A percentile compares a stretch with the other conserved stretches of the same genome.
phyloP scores from a whole-genome alignment of 2,797 vertebrate species.

The Enteromius viviparus region DNA sequence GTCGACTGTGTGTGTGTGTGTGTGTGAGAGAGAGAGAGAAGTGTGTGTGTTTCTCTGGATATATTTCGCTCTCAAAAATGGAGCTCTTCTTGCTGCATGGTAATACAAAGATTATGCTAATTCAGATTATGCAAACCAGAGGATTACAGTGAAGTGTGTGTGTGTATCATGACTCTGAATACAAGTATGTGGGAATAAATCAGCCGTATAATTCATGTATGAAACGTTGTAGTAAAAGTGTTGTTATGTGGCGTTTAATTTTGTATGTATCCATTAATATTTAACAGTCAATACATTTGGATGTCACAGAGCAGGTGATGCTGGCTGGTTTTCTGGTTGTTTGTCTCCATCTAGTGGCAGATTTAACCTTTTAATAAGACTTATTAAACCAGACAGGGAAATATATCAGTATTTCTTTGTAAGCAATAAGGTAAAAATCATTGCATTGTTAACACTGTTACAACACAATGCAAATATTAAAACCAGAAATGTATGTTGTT shows the following conservation, averaged over 20 bases:
- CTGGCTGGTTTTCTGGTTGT: not conserved
- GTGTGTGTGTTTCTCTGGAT: slow-evolving; percentile 10
- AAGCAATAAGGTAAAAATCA: not conserved
- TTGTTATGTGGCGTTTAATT: not conserved
- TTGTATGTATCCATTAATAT: not conserved
- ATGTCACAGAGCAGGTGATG: not conserved
- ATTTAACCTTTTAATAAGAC: not conserved
- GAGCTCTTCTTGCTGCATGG: slow-evolving; percentile 40
- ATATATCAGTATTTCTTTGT: not conserved
- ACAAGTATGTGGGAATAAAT: slow-evolving; percentile 1
- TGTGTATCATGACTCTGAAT: slow-evolving; percentile 15
- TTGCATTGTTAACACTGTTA: not conserved
- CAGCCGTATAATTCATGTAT: not conserved
- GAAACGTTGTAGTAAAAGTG: not conserved
- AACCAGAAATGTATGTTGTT: not conserved
- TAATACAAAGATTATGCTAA: slow-evolving; percentile 72
- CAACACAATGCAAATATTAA: not conserved
- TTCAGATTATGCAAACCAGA: slow-evolving; percentile 76
- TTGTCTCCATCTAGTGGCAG: slow-evolving; percentile 49
- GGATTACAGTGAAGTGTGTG: slow-evolving; percentile 65
- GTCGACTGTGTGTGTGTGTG: slow-evolving; percentile 1
- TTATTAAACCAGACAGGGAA: not conserved
- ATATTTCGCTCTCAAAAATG: not conserved
- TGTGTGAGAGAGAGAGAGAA: not conserved
- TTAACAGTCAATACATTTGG: not conserved